These are phyloP conservation scores for Diacarnus erythraeanus DNA, from an alignment of 37 sponge, comb jelly and placozoan species.

Conservation along the genomic window DNA sequence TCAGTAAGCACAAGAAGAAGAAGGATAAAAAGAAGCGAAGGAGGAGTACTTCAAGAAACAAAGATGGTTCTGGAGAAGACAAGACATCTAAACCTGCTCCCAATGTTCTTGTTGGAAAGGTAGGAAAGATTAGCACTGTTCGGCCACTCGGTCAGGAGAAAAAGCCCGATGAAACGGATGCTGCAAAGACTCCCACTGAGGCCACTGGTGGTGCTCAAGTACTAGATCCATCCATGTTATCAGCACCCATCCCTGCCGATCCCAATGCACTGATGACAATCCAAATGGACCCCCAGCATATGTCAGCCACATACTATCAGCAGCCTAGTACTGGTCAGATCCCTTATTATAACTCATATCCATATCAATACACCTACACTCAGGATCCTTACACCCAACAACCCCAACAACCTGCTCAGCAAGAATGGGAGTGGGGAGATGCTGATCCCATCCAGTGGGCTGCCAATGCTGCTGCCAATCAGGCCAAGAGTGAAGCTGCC, in stretches of 20 bases:
- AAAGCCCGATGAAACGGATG: slow-evolving; percentile 1
- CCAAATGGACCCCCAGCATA: neutral
- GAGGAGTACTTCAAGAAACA: neutral
- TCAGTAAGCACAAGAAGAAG: slow-evolving; percentile 23
- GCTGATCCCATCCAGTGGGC: neutral
- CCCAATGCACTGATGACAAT: neutral
- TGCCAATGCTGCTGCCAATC: neutral
- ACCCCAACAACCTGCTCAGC: neutral
- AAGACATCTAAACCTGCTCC: slow-evolving; percentile 13
- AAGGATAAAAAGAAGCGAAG: slow-evolving; percentile 19
- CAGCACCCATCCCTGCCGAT: neutral
- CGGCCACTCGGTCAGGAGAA: slow-evolving; percentile 20
- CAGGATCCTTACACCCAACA: neutral
- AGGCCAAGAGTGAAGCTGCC: too few species aligned
- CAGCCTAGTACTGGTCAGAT: slow-evolving; percentile 15
- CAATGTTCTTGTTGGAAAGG: slow-evolving; percentile 31
- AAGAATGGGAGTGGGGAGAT: slow-evolving; percentile 1
- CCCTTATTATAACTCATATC: slow-evolving; percentile 6
- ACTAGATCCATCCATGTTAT: neutral
- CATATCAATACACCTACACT: neutral
- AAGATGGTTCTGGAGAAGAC: slow-evolving; percentile 8
- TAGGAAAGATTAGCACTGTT: slow-evolving; percentile 20
- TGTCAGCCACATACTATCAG: slow-evolving; percentile 8
- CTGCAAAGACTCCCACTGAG: neutral
- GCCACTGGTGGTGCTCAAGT: too few species aligned